Percentiles rank a stretch among this genome's conserved stretches.
These are phyloP conservation scores for Meda fulgida DNA, from an alignment of 2,797 vertebrate species.

Conservation along the genomic window DNA sequence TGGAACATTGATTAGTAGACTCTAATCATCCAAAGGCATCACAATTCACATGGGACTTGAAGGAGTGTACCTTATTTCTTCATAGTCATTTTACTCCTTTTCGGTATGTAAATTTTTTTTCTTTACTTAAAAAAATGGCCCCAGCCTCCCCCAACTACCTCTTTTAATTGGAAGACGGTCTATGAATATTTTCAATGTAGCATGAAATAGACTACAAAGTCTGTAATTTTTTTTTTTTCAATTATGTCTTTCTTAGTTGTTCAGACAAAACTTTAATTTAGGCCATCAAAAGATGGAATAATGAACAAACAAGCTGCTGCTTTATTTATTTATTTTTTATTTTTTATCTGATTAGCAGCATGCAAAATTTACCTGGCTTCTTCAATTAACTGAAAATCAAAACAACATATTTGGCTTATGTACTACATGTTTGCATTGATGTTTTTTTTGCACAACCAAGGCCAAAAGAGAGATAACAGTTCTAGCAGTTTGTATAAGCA, in stretches of 20 bases:
- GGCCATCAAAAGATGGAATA: conserved; percentile 12
- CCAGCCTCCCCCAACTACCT: conserved; percentile 32
- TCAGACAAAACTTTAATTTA: conserved; percentile 32
- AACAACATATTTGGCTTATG: conserved; percentile 2
- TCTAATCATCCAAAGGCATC: conserved; percentile 51
- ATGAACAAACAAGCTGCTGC: conserved; percentile 33
- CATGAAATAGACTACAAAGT: conserved; percentile 40
- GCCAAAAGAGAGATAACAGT: neutral
- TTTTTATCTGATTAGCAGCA: conserved; percentile 10
- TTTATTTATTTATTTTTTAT: conserved; percentile 20
- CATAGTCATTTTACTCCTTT: conserved; percentile 10
- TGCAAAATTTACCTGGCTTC: neutral
- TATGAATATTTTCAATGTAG: conserved; percentile 41
- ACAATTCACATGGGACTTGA: conserved; percentile 27
- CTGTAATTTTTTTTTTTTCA: conserved; percentile 12
- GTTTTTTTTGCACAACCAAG: neutral
- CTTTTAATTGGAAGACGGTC: conserved; percentile 48
- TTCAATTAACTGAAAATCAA: conserved; percentile 14
- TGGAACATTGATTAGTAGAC: conserved; percentile 40
- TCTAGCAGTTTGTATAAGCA: conserved; percentile 6
- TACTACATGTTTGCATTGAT: neutral
- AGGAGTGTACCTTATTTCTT: conserved; percentile 11
- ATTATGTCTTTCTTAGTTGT: conserved; percentile 3
- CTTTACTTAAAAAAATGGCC: conserved; percentile 26
- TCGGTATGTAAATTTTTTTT: conserved; percentile 28